Percentiles rank a stretch among this genome's conserved stretches.
Evolutionary conservation across 2,797 vertebrate genomes (phyloP).

Genomic region (Gadopsis bispinosus): DNA sequence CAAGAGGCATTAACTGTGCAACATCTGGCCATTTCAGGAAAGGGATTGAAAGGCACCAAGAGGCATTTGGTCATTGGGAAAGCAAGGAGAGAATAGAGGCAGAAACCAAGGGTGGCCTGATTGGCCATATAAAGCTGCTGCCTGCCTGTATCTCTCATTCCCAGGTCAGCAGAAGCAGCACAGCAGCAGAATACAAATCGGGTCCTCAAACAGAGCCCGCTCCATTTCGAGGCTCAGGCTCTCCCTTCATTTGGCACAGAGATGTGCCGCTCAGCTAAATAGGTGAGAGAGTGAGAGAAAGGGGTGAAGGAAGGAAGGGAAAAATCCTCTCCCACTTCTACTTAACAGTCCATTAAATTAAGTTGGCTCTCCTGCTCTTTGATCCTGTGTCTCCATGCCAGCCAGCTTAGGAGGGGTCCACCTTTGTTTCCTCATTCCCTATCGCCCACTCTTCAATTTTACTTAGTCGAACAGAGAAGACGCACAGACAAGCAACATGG

Average conservation of each 20-base stretch:
- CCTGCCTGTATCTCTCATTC: conserved; percentile 74
- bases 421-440: conserved; percentile 42
- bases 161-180: conserved; percentile 74
- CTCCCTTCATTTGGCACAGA: conserved; percentile 68
- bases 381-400: conserved; percentile 65
- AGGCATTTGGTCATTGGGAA: conserved; percentile 46
- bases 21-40: conserved; percentile 68
- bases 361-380: conserved; percentile 65
- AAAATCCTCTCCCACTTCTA: conserved; percentile 45
- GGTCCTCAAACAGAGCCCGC: conserved; percentile 71
- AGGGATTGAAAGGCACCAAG: conserved; percentile 57
- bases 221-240: conserved; percentile 65
- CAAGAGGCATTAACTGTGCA: conserved; percentile 55
- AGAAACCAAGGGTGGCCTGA: conserved; percentile 65
- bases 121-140: conserved; percentile 77
- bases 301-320: not conserved
- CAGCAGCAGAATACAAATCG: conserved; percentile 79
- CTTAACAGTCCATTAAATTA: conserved; percentile 74
- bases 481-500: conserved; percentile 22
- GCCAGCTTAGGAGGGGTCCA: conserved; percentile 31
- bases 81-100: conserved; percentile 51
- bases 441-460: conserved; percentile 51
- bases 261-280: conserved; percentile 56
- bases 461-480: conserved; percentile 48
- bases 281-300: conserved; percentile 38